Percentiles rank a stretch among this genome's conserved stretches.
phyloP scores from a whole-genome alignment of 2,888 invertebrate genomes.

The Cephonodes hylas region DNA sequence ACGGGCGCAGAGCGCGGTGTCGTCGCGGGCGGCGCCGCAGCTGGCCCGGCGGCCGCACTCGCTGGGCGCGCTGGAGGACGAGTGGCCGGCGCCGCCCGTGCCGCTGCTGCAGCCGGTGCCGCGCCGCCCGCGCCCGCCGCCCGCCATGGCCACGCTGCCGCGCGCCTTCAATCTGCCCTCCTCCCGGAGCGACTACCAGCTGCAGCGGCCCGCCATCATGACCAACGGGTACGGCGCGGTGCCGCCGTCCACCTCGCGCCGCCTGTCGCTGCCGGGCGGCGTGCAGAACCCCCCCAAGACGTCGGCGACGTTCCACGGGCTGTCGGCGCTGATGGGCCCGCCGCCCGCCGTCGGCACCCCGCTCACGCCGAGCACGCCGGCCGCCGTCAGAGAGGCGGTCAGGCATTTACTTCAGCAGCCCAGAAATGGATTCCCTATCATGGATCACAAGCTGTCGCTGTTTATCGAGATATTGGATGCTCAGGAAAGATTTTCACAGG shows the following conservation, averaged over 20 bases:
- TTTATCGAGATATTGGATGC: conserved; percentile 92
- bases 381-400: conserved; percentile 86
- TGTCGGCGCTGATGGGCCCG: conserved; percentile 60
- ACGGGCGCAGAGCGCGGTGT: conserved; percentile 79
- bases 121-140: conserved; percentile 73
- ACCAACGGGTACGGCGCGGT: conserved; percentile 76
- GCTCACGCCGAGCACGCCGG: conserved; percentile 79
- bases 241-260: conserved; percentile 74
- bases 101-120: conserved; percentile 80
- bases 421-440: conserved; percentile 87
- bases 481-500: conserved; percentile 91
- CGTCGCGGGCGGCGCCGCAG: conserved; percentile 61
- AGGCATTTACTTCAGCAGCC: conserved; percentile 85
- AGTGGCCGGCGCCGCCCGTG: conserved; percentile 57
- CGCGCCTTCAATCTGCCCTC: conserved; percentile 79
- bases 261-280: conserved; percentile 80
- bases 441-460: conserved; percentile 88
- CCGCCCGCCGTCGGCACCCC: conserved; percentile 59
- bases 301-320: conserved; percentile 83
- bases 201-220: conserved; percentile 79
- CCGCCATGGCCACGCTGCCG: conserved; percentile 66
- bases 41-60: conserved; percentile 81
- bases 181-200: conserved; percentile 83
- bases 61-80: conserved; percentile 77
- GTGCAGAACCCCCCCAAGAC: conserved; percentile 78